Conservation (phyloP, 2,113 vertebrate species). For the Caracal caracal region DNA sequence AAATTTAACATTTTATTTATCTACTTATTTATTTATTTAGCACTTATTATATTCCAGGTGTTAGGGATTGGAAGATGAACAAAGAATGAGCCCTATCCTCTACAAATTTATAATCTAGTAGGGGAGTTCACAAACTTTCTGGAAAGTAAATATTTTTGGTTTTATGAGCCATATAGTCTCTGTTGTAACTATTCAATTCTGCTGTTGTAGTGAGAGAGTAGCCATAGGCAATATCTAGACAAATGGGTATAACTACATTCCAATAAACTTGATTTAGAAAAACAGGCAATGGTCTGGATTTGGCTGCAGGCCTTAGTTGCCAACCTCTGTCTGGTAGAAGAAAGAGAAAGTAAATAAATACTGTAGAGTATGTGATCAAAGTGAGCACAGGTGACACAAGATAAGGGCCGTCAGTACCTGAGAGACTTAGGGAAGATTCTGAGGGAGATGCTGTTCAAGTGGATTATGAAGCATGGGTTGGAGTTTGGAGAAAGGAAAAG, state of each 20-base stretch:
- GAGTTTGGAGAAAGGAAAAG: background rate
- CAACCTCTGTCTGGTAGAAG: background rate
- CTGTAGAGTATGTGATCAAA: background rate
- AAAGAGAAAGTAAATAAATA: background rate
- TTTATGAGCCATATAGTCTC: background rate
- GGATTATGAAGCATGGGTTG: background rate
- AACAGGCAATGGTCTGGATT: background rate
- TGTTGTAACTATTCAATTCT: background rate
- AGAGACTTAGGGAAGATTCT: background rate
- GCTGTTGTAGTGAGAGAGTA: background rate
- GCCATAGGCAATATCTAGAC: background rate
- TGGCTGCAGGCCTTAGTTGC: background rate
- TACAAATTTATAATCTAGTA: background rate
- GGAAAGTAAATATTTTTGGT: background rate
- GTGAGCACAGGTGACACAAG: background rate
- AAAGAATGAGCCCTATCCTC: background rate
- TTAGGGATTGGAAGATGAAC: background rate
- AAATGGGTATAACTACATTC: background rate
- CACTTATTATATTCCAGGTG: background rate
- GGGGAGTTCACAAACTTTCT: background rate
- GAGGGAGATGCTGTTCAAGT: background rate
- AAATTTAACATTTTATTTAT: constrained; percentile 10
- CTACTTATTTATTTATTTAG: background rate
- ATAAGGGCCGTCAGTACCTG: background rate
- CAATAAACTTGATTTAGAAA: background rate